Base-by-base conservation (phyloP, 2,113 vertebrate genomes). In the Upupa epops region DNA sequence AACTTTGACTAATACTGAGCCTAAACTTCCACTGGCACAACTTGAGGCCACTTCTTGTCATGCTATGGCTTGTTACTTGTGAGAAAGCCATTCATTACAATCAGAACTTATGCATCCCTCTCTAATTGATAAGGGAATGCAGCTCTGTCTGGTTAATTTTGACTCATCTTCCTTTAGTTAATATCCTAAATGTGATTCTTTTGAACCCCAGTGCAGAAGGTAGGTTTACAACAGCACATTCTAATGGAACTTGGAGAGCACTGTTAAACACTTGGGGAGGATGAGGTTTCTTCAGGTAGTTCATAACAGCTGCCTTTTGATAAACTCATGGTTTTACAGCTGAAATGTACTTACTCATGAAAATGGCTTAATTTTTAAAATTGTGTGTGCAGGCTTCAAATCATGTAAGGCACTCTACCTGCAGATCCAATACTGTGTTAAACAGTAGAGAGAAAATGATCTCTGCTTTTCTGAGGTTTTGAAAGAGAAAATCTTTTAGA, bases 401-500 rank as follows among this genome's bases (percentile, higher is more conserved):
- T 73, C 59, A 51, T 83, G 66, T 31, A 55, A 70, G 64, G 49
- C 5, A 75, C 2, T 32, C 12, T 90, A 36, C 10, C 6, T 24
- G 22, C 9, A 77, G 46, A 58, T 76, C 28, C 7, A 17, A 72
- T 84, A 32, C 22, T 78, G 18, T 37, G 20, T 66, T 83, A 71
- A 45, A 22, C 6, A 55, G 22, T 51, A 48, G 55, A 58, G 28
- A 73, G 17, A 70, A 92, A 81, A 74, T 54, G 5, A 49, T 26
- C 25, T 90, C 25, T 52, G 6, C 31, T 94, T 88, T 76, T 83
- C 32, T 46, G 29, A 59, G 11, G 14, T 88, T n/a, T 59, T 88
- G n/a, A 68, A 86, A 83, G 52, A 88, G 9, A 11, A 88, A 83
- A 68, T 79, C 60, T 83, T 86, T 76, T 48, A 70, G 69, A 86